phyloP scores from a whole-genome alignment of 1,140 invertebrate genomes.

The Micrasema longulum region DNA sequence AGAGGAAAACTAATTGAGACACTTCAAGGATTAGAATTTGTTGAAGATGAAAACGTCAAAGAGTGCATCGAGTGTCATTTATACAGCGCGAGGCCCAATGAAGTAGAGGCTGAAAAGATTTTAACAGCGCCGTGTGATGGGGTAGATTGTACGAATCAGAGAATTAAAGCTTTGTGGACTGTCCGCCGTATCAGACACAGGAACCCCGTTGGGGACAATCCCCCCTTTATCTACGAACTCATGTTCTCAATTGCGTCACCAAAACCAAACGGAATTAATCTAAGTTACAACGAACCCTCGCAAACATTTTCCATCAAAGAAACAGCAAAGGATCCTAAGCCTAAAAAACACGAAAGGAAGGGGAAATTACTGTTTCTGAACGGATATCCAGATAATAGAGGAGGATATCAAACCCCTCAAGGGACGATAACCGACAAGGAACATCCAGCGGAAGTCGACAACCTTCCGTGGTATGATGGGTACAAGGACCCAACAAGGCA shows the following conservation, averaged over 20 bases:
- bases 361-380: slow-evolving; percentile 29
- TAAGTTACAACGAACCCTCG: slow-evolving; percentile 62
- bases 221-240: slow-evolving; percentile 71
- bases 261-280: slow-evolving; percentile 58
- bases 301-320: slow-evolving; percentile 65
- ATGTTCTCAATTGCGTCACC: slow-evolving; percentile 73
- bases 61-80: slow-evolving; percentile 61
- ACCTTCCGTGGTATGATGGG: slow-evolving; percentile 19
- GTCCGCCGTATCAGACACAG: slow-evolving; percentile 73
- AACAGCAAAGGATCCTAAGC: slow-evolving; percentile 19
- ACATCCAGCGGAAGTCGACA: slow-evolving; percentile 5
- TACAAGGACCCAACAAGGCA: not conserved
- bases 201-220: slow-evolving; percentile 63
- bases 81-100: slow-evolving; percentile 49
- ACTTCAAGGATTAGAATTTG: slow-evolving; percentile 65
- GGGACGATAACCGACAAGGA: not conserved
- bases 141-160: slow-evolving; percentile 58
- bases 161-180: slow-evolving; percentile 71
- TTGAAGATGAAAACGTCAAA: slow-evolving; percentile 69
- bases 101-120: slow-evolving; percentile 47
- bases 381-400: not conserved
- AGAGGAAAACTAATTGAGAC: slow-evolving; percentile 70
- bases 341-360: slow-evolving; percentile 24
- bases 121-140: slow-evolving; percentile 57
- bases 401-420: slow-evolving; percentile 2